Percentiles rank a stretch among this genome's conserved stretches.
phyloP scores from a whole-genome alignment of 2,888 invertebrate species.

The Cryptus viduatorius region DNA sequence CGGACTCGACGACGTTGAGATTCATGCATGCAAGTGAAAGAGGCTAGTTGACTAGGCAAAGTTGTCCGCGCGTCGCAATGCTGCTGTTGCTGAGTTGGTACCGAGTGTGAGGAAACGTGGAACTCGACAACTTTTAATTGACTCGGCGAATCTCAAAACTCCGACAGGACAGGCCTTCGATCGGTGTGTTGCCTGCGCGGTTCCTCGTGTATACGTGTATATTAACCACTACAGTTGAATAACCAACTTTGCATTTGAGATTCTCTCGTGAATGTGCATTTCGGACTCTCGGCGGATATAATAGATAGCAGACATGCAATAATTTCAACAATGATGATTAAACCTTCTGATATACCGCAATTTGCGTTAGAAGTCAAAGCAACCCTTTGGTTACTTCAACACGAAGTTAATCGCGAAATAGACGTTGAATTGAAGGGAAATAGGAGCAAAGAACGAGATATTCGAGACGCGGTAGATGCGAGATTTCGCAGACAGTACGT shows the following conservation, averaged over 20 bases:
- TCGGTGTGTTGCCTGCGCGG: conserved; percentile 52
- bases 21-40: conserved; percentile 10
- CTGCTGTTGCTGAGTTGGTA: neutral
- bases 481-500: conserved; percentile 42
- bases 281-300: neutral
- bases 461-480: neutral
- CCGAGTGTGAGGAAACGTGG: conserved; percentile 6
- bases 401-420: too few relatives aligned
- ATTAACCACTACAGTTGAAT: neutral
- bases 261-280: neutral
- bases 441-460: neutral
- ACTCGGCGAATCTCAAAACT: conserved; percentile 74
- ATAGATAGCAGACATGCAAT: neutral
- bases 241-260: neutral
- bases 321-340: neutral
- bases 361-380: neutral
- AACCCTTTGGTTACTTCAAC: too few relatives aligned
- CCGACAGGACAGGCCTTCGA: conserved; percentile 74
- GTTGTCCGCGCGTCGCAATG: conserved; percentile 4
- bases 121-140: conserved; percentile 77
- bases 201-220: neutral
- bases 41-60: neutral
- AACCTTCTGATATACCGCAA: neutral
- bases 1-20: conserved; percentile 15
- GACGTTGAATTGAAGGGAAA: too few relatives aligned